phyloP scores from a whole-genome alignment of 2,113 vertebrate genomes.

The Pterocles gutturalis region DNA sequence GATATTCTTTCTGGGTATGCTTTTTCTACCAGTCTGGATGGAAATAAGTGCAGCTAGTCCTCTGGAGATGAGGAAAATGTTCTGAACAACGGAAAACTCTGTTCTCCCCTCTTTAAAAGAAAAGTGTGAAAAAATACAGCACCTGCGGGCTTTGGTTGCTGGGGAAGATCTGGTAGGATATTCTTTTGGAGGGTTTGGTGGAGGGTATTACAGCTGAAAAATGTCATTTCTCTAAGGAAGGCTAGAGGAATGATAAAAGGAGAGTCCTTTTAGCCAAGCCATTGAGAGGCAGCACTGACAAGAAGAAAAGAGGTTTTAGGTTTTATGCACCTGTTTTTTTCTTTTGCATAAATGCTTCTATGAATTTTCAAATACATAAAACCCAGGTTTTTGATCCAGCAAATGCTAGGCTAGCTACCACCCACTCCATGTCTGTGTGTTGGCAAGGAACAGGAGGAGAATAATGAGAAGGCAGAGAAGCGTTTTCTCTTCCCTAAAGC shows the following conservation, averaged over 20 bases:
- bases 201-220: background rate
- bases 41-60: background rate
- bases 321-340: background rate
- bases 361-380: background rate
- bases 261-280: background rate
- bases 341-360: background rate
- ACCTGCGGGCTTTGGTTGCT: background rate
- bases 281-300: background rate
- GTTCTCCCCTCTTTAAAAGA: background rate
- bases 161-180: background rate
- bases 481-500: background rate
- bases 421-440: background rate
- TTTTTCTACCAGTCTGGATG: background rate
- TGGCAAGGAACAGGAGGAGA: background rate
- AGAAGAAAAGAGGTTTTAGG: background rate
- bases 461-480: background rate
- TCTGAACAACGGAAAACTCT: background rate
- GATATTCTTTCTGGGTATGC: background rate
- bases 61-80: background rate
- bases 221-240: background rate
- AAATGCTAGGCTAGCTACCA: background rate
- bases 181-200: background rate
- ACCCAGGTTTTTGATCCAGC: background rate
- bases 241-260: background rate
- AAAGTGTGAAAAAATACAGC: background rate